phyloP scores from a whole-genome alignment of 2,888 invertebrate species.

The Hypomecis atomaria region DNA sequence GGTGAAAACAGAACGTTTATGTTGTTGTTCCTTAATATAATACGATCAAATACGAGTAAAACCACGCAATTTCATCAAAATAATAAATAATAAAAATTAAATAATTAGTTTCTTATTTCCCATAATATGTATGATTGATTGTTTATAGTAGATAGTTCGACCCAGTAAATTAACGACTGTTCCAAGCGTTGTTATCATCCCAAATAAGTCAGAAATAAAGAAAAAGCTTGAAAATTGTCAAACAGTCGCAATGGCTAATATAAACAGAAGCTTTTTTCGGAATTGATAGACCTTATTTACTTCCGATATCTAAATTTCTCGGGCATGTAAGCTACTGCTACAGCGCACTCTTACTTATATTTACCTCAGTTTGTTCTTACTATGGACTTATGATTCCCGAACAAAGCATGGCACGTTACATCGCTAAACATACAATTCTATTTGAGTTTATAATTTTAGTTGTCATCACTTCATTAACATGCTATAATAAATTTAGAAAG shows the following conservation, averaged over 20 bases:
- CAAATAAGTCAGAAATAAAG: background rate
- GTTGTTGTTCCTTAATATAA: too few relatives aligned
- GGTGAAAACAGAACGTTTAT: too few relatives aligned
- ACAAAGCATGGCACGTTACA: background rate
- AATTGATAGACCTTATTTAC: slow-evolving; percentile 52
- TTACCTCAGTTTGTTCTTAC: background rate
- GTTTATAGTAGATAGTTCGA: too few relatives aligned
- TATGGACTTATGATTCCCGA: slow-evolving; percentile 11
- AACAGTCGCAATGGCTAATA: slow-evolving; percentile 47
- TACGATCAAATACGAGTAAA: too few relatives aligned
- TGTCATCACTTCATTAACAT: background rate
- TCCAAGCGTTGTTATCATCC: background rate
- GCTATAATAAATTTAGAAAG: slow-evolving; percentile 39
- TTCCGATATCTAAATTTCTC: slow-evolving; percentile 21
- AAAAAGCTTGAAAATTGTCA: slow-evolving; percentile 24
- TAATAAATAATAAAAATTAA: too few relatives aligned
- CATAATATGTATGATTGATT: too few relatives aligned
- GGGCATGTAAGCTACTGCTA: background rate
- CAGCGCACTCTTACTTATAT: slow-evolving; percentile 39
- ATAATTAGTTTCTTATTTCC: too few relatives aligned
- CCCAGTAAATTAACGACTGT: too few relatives aligned
- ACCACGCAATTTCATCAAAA: too few relatives aligned
- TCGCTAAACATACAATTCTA: background rate
- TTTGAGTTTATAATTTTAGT: background rate
- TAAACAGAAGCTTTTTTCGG: slow-evolving; percentile 47